Conservation (phyloP, 2,797 vertebrate species). For the Schizothorax lantsangensis region DNA sequence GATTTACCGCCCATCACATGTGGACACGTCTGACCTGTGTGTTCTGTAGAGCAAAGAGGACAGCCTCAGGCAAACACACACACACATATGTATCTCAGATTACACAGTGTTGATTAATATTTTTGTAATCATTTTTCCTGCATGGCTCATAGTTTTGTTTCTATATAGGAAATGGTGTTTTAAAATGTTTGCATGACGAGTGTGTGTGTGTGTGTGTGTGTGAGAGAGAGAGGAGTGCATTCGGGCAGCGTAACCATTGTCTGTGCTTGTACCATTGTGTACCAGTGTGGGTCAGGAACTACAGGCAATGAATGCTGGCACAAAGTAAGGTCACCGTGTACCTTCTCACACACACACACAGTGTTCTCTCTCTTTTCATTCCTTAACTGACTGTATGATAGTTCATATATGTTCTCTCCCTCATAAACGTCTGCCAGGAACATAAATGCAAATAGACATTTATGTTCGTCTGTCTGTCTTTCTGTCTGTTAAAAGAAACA, state of each 20-base stretch:
- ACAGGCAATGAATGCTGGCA: constrained; percentile 50
- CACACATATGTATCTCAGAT: constrained; percentile 9
- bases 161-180: constrained; percentile 24
- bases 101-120: constrained; percentile 41
- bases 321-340: constrained; percentile 31
- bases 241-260: constrained; percentile 27
- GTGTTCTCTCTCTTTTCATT: not conserved
- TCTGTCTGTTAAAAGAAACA: not conserved
- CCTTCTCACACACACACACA: constrained; percentile 37
- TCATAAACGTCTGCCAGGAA: not conserved
- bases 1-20: constrained; percentile 22
- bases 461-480: not conserved
- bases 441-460: constrained; percentile 8
- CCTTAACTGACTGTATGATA: not conserved
- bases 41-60: constrained; percentile 51
- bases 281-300: constrained; percentile 68
- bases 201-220: constrained; percentile 23
- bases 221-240: constrained; percentile 5
- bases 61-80: constrained; percentile 28
- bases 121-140: constrained; percentile 25
- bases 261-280: constrained; percentile 39
- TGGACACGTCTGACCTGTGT: constrained; percentile 33
- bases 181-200: constrained; percentile 19
- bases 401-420: constrained; percentile 7
- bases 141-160: constrained; percentile 26